Evolutionary conservation across 2,113 vertebrate species (phyloP), one percentile per base, ranked within the genome.

Genomic region (Takifugu flavidus): DNA sequence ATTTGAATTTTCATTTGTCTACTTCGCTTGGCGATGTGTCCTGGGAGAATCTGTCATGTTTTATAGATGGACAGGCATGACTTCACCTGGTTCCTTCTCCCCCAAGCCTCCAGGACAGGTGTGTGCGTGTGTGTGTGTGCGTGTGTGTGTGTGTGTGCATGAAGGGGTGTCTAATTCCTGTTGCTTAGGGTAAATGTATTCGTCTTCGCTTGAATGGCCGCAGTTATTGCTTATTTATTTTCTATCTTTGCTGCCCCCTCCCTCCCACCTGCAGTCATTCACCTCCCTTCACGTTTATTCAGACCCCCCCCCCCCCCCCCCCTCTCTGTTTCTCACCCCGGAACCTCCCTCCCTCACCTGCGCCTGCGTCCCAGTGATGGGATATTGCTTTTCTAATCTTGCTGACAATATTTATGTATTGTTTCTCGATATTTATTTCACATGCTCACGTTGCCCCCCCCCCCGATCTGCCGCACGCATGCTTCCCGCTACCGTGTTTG

Each of bases 351-450:
- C 44, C 53, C 65, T 56, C 20, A 74, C 50, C 72, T n/a, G 43
- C 65, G 66, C 69, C 70, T 86, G 71, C 65, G 65, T 55, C 65
- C 68, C 46, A 58, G 72, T 46, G 53, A 77, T 81, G 71, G 78
- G 79, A 88, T 91, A 91, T 88, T 91, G 90, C 81, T 88, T 91
- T 89, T 88, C 70, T 90, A 91, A 89, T 90, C 86, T 89, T 81
- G 81, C 88, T 88, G 84, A 89, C 75, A 84, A 88, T 85, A 88
- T 87, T 87, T 89, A 79, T 85, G 77, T 84, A 83, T 85, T 88
- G 78, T 86, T 87, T 89, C 87, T 87, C 80, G 80, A 87, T 89
- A 89, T 86, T 78, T 82, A 85, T 84, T 85, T 69, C 62, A 75
- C 67, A 68, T 75, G 73, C 71, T 62, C 82, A 79, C 53, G 65